Percentiles rank a stretch among this genome's conserved stretches.
Conservation (phyloP, 1,140 invertebrate species). For the Hycleus phaleratus region DNA sequence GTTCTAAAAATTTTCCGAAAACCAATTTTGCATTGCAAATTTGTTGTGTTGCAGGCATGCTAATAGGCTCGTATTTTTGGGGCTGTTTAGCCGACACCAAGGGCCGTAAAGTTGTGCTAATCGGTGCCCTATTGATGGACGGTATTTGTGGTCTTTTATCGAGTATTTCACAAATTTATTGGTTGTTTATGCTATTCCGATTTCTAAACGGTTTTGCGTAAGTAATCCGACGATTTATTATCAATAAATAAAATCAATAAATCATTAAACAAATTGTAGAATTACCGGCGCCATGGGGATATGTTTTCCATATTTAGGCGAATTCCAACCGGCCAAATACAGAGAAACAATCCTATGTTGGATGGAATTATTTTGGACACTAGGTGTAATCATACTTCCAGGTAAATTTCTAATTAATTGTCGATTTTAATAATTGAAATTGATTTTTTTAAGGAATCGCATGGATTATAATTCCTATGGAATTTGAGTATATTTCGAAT, state of each 20-base stretch:
- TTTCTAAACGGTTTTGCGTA: conserved; percentile 82
- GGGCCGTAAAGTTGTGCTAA: conserved; percentile 66
- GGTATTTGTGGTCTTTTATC: conserved; percentile 66
- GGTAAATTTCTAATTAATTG: conserved; percentile 37
- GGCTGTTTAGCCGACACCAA: conserved; percentile 76
- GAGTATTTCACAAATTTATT: conserved; percentile 67
- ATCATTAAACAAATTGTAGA: conserved; percentile 36
- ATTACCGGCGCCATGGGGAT: conserved; percentile 71
- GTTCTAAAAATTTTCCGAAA: background rate
- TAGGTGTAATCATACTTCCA: conserved; percentile 62
- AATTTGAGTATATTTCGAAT: conserved; percentile 48
- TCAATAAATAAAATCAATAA: background rate
- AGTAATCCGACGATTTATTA: conserved; percentile 39
- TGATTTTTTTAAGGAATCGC: conserved; percentile 49
- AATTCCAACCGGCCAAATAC: conserved; percentile 67
- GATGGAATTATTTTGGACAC: conserved; percentile 74
- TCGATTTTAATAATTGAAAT: conserved; percentile 18
- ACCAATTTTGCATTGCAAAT: too few relatives aligned
- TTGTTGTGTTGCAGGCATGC: conserved; percentile 58
- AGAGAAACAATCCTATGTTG: conserved; percentile 67
- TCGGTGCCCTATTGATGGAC: conserved; percentile 68
- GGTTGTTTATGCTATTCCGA: conserved; percentile 65
- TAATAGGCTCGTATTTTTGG: conserved; percentile 84
- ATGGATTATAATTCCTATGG: conserved; percentile 62
- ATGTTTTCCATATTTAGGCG: conserved; percentile 66